Evolutionary conservation across 2,797 vertebrate species (phyloP), one percentile per base, ranked within the genome.

Genomic region (Chanos chanos): DNA sequence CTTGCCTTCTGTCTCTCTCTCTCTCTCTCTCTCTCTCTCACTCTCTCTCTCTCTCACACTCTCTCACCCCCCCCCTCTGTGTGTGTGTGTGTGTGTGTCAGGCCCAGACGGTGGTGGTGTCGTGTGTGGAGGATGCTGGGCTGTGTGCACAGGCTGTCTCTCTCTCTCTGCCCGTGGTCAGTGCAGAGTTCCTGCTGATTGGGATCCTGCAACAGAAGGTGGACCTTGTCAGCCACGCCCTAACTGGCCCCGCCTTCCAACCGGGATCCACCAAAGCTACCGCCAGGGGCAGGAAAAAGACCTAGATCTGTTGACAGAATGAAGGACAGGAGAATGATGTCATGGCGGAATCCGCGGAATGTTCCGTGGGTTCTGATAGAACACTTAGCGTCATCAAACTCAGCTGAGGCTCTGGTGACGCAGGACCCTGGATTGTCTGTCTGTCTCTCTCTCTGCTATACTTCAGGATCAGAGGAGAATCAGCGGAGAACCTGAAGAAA

Each of bases 141-240:
- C 82, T 86, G 19, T 94, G 90, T 48, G 70, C 73, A 43, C 52
- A 82, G 0, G 91, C 91, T 1, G 44, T 75, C 36, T 72, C 84
- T 1, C 74, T 84, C 1, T 81, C 84, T 1, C 61, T 94, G 25
- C 93, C 92, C 0, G 55, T 96, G 2, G 81, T 94, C 56, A 88
- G 85, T 0, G 81, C 92, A 0, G 94, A 95, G 78, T 93, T 96
- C 71, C 77, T 95, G 44, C 89, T 96, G 66, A 91, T 90, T 0
- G 94, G 94, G 13, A 91, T 95, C 66, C 85, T 96, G 47, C 93
- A 89, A 73, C 93, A 95, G 81, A 90, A 83, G 68, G 62, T 85
- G 2, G 89, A 88, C 72, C 66, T 89, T 9, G 72, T 83, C 6
- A 66, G 78, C 1, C 85, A 92, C 41, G 21, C 73, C 9, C 81